A percentile compares a stretch with the other conserved stretches of the same genome.
phyloP scores from a whole-genome alignment of 2,888 invertebrate species.

The Thecophora atra region DNA sequence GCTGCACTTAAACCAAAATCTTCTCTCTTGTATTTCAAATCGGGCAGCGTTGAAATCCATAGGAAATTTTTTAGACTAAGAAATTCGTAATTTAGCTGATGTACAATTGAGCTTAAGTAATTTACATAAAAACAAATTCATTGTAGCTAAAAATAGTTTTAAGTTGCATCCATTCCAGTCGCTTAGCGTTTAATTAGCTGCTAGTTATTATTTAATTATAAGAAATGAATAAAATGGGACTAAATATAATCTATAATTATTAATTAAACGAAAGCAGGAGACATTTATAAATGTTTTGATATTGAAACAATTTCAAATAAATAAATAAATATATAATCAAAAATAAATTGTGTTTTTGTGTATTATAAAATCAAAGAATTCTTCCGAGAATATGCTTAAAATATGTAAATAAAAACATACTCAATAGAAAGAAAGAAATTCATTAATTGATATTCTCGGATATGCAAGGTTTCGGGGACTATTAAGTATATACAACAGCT shows the following conservation, averaged over 20 bases:
- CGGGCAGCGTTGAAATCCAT: constrained; percentile 5
- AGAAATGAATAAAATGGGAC: constrained; percentile 1
- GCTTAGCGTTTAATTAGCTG: constrained; percentile 45
- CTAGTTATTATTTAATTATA: constrained; percentile 29
- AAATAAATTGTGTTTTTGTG: not conserved
- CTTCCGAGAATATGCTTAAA: not conserved
- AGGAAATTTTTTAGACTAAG: constrained; percentile 9
- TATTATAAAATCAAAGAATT: not conserved
- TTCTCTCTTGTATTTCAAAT: constrained; percentile 7
- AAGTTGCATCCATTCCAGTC: constrained; percentile 48
- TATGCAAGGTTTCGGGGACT: too few relatives aligned
- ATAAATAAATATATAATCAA: too few relatives aligned
- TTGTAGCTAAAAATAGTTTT: constrained; percentile 16
- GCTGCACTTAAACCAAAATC: constrained; percentile 7
- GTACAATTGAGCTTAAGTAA: not conserved
- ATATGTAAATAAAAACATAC: too few relatives aligned
- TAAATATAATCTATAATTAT: not conserved
- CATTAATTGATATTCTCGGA: too few relatives aligned
- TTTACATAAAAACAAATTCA: too few relatives aligned
- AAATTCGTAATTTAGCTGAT: constrained; percentile 9
- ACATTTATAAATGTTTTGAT: not conserved
- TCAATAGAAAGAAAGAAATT: too few relatives aligned
- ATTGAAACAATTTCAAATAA: too few relatives aligned
- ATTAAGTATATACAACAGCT: too few relatives aligned
- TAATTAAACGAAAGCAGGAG: not conserved